A percentile compares a stretch with the other conserved stretches of the same genome.
phyloP scores from a whole-genome alignment of 2,113 vertebrate genomes.

The Pluvialis apricaria region DNA sequence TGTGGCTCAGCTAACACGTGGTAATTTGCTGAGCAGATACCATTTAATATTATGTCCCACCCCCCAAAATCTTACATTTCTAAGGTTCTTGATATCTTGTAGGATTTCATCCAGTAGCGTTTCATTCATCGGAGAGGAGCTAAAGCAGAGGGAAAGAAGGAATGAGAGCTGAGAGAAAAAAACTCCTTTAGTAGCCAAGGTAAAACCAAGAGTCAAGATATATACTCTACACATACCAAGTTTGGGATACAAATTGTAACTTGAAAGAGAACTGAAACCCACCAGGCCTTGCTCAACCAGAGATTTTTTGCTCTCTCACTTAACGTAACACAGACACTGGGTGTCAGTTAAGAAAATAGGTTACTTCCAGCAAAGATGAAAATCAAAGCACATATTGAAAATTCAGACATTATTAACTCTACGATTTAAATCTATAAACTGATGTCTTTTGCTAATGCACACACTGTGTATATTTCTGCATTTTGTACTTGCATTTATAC shows the following conservation, averaged over 20 bases:
- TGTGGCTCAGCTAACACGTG: background rate
- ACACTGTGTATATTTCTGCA: background rate
- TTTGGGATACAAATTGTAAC: background rate
- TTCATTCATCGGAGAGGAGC: background rate
- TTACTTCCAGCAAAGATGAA: background rate
- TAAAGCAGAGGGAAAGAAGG: background rate
- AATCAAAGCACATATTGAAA: background rate
- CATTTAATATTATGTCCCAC: background rate
- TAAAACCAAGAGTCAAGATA: background rate
- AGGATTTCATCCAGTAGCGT: background rate
- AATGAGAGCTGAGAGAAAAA: background rate
- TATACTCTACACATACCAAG: no score
- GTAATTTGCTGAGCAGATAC: background rate
- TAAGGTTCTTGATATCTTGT: conserved; percentile 38
- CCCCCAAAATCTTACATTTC: conserved; percentile 36
- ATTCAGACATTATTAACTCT: background rate
- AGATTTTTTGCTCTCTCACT: background rate
- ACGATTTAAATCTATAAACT: background rate
- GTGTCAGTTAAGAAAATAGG: background rate
- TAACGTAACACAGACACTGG: background rate
- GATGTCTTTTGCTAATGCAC: background rate
- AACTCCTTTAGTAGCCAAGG: background rate
- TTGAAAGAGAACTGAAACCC: background rate
- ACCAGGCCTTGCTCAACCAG: background rate
- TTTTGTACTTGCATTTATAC: background rate